A percentile compares a stretch with the other conserved stretches of the same genome.
These are phyloP conservation scores for Megaptera novaeangliae DNA, from an alignment of 2,113 vertebrate species.

Conservation along the genomic window DNA sequence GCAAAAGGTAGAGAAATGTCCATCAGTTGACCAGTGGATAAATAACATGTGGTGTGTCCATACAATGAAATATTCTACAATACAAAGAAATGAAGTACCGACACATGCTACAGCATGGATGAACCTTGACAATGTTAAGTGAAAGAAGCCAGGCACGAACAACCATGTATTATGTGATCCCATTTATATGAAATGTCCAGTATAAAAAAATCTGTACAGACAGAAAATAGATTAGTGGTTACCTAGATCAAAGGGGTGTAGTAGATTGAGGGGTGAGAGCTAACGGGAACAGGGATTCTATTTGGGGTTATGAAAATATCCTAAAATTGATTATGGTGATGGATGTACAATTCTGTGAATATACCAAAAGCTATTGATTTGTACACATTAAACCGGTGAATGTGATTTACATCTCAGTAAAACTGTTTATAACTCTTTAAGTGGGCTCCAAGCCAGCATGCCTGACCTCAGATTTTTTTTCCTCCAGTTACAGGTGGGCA, in stretches of 20 bases:
- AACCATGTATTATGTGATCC: accelerated
- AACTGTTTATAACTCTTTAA: background rate
- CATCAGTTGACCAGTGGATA: too few relatives aligned
- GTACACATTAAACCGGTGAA: background rate
- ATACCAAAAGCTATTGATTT: background rate
- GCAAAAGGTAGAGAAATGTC: background rate
- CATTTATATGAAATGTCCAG: accelerated
- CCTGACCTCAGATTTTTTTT: constrained; percentile 26
- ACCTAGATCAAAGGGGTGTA: accelerated
- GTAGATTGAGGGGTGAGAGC: accelerated
- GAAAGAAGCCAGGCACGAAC: background rate
- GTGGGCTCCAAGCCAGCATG: background rate
- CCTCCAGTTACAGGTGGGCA: constrained; percentile 94
- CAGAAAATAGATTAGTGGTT: too few relatives aligned
- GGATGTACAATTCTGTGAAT: background rate
- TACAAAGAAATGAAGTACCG: background rate
- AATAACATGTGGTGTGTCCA: accelerated
- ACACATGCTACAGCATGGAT: accelerated
- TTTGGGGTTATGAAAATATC: background rate
- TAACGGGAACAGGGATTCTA: background rate
- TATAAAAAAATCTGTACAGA: background rate
- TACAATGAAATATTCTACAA: accelerated
- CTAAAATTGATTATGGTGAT: background rate
- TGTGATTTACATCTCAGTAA: background rate
- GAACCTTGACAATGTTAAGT: too few relatives aligned